These are phyloP conservation scores for Hydrochoerus hydrochaeris DNA, from an alignment of 2,113 vertebrate genomes.

Conservation along the genomic window DNA sequence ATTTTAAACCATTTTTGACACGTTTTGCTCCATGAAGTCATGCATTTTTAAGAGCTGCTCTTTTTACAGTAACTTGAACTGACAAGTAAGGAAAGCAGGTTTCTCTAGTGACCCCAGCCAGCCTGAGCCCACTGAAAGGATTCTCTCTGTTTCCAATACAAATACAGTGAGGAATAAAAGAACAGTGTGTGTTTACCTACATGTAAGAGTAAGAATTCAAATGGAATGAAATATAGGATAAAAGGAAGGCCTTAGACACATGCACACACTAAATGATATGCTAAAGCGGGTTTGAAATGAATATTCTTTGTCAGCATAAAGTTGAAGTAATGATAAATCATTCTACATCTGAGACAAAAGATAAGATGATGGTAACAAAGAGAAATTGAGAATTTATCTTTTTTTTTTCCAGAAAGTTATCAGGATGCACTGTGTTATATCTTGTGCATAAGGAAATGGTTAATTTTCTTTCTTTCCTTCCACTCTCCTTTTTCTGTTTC, in stretches of 20 bases:
- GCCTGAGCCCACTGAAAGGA: neutral
- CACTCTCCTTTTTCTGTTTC: fast-evolving
- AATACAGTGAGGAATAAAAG: neutral
- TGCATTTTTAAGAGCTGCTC: conserved; percentile 65
- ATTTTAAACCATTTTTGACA: conserved; percentile 76
- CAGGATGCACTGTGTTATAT: neutral
- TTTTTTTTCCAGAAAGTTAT: neutral
- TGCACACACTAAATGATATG: neutral
- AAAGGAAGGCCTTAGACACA: neutral
- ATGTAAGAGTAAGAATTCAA: conserved; percentile 18
- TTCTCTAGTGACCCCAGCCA: conserved; percentile 41
- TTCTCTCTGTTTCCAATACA: neutral
- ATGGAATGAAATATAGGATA: neutral
- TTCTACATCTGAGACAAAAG: conserved; percentile 17
- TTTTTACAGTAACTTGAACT: conserved; percentile 70
- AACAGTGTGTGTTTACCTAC: neutral
- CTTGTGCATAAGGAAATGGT: neutral
- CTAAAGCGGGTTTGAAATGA: conserved; percentile 4
- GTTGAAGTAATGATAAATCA: neutral
- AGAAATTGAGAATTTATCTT: conserved; percentile 6
- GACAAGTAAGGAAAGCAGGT: conserved; percentile 68
- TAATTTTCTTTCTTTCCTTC: neutral
- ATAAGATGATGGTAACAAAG: conserved; percentile 16
- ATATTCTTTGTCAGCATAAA: neutral
- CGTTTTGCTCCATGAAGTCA: conserved; percentile 31